These are phyloP conservation scores for Remorina albescens DNA, from an alignment of 2,797 vertebrate genomes.

Conservation along the genomic window DNA sequence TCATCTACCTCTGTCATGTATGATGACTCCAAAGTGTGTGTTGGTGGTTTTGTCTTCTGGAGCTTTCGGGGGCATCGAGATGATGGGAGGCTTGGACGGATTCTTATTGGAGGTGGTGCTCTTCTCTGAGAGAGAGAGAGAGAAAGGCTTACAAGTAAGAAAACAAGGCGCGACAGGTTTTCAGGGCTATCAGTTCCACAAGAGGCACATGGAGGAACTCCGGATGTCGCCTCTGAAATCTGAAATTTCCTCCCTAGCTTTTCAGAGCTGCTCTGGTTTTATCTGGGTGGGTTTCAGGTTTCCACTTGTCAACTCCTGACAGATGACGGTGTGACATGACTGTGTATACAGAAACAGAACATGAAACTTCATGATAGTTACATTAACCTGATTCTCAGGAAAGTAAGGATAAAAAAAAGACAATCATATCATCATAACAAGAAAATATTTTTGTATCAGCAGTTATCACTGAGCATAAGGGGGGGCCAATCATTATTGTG, in stretches of 20 bases:
- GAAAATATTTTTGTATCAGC: no score
- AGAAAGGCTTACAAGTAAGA: constrained; percentile 19
- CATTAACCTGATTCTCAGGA: neutral
- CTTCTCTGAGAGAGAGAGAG: constrained; percentile 73
- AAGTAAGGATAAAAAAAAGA: neutral
- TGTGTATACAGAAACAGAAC: neutral
- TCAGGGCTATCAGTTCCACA: constrained; percentile 48
- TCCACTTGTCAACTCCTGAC: neutral
- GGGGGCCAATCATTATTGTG: no score
- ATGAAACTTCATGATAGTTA: neutral
- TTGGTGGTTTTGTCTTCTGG: constrained; percentile 84
- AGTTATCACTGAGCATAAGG: no score
- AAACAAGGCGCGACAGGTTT: constrained; percentile 33
- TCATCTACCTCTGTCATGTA: constrained; percentile 87
- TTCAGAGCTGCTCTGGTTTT: constrained; percentile 34
- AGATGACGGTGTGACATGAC: constrained; percentile 1
- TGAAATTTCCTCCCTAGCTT: constrained; percentile 45
- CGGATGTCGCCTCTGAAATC: constrained; percentile 55
- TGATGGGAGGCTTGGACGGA: constrained; percentile 86
- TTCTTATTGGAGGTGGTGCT: constrained; percentile 88
- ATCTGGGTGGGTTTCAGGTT: constrained; percentile 50
- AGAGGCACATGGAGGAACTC: constrained; percentile 25
- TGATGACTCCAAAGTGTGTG: constrained; percentile 90
- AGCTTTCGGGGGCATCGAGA: constrained; percentile 87
- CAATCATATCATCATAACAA: no score